Conservation (phyloP, 2,797 vertebrate species). For the Cercopithecus hamlyni region DNA sequence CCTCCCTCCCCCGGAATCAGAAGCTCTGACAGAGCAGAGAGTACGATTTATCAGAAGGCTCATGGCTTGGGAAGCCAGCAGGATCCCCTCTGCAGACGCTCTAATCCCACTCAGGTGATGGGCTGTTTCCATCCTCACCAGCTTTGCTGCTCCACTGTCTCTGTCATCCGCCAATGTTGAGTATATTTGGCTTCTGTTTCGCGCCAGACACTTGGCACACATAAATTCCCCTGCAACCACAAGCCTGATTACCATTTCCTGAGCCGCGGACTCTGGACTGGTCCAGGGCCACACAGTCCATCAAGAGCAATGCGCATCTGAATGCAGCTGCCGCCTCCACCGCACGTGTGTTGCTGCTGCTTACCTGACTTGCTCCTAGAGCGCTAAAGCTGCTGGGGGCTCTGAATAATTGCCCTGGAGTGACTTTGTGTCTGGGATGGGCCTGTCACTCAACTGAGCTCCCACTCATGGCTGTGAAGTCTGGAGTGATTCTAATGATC, state of each 20-base stretch:
- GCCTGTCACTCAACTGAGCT: background rate
- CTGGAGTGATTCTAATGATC: background rate
- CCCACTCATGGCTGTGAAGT: background rate
- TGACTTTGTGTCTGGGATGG: background rate
- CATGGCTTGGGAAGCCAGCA: background rate
- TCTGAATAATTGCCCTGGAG: background rate
- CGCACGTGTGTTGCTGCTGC: background rate
- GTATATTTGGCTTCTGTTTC: background rate
- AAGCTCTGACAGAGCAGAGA: background rate
- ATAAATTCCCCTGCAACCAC: background rate
- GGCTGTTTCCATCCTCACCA: background rate
- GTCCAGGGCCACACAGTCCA: background rate
- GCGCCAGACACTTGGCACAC: too few species aligned
- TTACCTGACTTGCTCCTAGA: background rate
- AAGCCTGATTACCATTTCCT: background rate
- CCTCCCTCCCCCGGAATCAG: background rate
- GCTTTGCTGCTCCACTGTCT: background rate
- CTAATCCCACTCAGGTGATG: too few species aligned
- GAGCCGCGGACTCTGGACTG: background rate
- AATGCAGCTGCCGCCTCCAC: background rate
- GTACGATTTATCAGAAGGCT: background rate
- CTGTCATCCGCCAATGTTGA: background rate
- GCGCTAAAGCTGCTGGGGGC: background rate
- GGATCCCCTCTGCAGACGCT: background rate
- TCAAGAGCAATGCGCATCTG: background rate